Conservation (phyloP, 2,113 vertebrate genomes). For the Eulemur macaco region DNA sequence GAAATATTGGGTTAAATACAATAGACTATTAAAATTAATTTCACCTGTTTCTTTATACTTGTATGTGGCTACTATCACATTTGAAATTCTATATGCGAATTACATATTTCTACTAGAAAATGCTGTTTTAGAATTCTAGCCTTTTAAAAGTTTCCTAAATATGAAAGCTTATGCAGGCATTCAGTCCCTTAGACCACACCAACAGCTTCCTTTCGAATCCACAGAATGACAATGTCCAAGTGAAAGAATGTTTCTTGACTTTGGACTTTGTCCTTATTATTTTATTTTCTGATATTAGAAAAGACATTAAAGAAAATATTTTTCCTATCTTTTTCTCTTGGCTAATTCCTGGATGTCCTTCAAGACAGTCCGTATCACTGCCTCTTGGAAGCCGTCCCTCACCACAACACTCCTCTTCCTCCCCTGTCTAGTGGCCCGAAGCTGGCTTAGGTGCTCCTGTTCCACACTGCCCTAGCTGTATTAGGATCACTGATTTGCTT, state of each 20-base stretch:
- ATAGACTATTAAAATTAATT: background rate
- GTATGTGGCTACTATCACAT: background rate
- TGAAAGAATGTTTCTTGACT: background rate
- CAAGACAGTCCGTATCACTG: background rate
- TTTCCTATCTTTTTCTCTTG: background rate
- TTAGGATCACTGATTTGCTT: background rate
- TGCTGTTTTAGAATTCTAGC: background rate
- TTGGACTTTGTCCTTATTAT: background rate
- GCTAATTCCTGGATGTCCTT: background rate
- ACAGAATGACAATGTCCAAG: background rate
- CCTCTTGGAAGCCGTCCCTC: background rate
- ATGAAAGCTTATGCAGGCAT: background rate
- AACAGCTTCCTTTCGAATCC: conserved; percentile 7
- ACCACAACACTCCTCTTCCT: background rate
- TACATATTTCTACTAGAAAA: background rate
- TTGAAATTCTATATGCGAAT: background rate
- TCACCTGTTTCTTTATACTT: background rate
- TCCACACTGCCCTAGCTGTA: background rate
- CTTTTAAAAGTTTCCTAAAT: background rate
- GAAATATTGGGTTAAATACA: background rate
- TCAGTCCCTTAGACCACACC: background rate
- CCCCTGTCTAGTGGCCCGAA: background rate
- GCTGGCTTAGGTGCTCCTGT: background rate
- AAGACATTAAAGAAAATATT: background rate
- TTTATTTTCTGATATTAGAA: conserved; percentile 29